A percentile compares a stretch with the other conserved stretches of the same genome.
phyloP scores from a whole-genome alignment of 2,888 invertebrate species.

The Trisateles emortualis region DNA sequence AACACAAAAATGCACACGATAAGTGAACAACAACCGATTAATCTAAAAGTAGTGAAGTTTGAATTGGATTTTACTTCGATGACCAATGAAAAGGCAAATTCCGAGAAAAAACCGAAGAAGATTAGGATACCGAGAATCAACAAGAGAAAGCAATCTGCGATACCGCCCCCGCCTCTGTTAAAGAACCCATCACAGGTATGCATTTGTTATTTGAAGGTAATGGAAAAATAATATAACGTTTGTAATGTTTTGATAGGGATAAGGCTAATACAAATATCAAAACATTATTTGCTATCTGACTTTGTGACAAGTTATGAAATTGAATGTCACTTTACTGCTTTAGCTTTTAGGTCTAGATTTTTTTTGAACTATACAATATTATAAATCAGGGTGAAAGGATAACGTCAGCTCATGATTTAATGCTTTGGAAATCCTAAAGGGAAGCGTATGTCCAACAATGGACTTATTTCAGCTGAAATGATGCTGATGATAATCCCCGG shows the following conservation, averaged over 20 bases:
- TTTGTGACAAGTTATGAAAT: background rate
- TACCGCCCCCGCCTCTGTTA: slow-evolving; percentile 70
- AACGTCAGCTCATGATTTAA: too few species aligned
- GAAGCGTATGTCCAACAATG: too few species aligned
- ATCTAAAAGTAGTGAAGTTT: slow-evolving; percentile 78
- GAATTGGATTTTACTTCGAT: slow-evolving; percentile 74
- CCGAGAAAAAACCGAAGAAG: slow-evolving; percentile 61
- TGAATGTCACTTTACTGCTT: too few species aligned
- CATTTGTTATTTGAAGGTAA: slow-evolving; percentile 27
- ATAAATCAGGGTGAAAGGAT: too few species aligned
- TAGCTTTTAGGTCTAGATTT: too few species aligned
- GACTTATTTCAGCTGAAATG: too few species aligned
- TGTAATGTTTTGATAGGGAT: slow-evolving; percentile 8
- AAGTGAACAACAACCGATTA: slow-evolving; percentile 71
- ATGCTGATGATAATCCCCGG: too few species aligned
- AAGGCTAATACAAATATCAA: background rate
- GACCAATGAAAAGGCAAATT: slow-evolving; percentile 49
- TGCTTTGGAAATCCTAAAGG: too few species aligned
- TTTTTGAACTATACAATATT: too few species aligned
- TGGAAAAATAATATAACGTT: slow-evolving; percentile 19
- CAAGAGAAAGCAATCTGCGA: slow-evolving; percentile 53
- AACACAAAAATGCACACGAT: slow-evolving; percentile 71
- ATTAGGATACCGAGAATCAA: slow-evolving; percentile 66
- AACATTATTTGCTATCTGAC: background rate
- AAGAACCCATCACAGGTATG: slow-evolving; percentile 60